Percentiles rank a stretch among this genome's conserved stretches.
Conservation (phyloP, 2,797 vertebrate species). For the Sus cebifrons region DNA sequence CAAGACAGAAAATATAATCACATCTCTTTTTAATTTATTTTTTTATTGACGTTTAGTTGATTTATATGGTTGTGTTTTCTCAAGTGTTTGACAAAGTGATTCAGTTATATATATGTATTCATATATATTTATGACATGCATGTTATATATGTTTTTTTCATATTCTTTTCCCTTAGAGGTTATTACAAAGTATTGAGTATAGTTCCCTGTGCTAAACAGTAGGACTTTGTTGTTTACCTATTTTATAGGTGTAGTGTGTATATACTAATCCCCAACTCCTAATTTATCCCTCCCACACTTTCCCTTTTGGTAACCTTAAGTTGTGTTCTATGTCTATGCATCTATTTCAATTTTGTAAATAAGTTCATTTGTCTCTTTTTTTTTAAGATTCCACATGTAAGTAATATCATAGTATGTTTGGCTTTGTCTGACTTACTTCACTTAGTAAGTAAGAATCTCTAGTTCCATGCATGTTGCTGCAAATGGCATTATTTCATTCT, state of each 20-base stretch:
- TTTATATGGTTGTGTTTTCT: neutral
- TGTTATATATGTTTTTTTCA: neutral
- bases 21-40: neutral
- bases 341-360: neutral
- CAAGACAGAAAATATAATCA: neutral
- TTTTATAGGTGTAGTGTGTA: neutral
- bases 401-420: neutral
- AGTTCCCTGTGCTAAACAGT: neutral
- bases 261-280: neutral
- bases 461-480: neutral
- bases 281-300: neutral
- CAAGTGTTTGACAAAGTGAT: neutral
- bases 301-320: neutral
- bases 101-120: neutral
- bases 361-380: neutral
- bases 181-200: neutral
- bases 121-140: too few relatives aligned
- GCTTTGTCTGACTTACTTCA: neutral
- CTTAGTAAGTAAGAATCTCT: neutral
- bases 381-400: neutral
- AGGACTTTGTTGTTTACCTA: accelerated
- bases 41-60: neutral
- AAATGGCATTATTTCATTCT: neutral
- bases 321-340: neutral
- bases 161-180: neutral